A percentile compares a stretch with the other conserved stretches of the same genome.
Conservation (phyloP, 2,888 invertebrate genomes). For the Drosophila siamana region DNA sequence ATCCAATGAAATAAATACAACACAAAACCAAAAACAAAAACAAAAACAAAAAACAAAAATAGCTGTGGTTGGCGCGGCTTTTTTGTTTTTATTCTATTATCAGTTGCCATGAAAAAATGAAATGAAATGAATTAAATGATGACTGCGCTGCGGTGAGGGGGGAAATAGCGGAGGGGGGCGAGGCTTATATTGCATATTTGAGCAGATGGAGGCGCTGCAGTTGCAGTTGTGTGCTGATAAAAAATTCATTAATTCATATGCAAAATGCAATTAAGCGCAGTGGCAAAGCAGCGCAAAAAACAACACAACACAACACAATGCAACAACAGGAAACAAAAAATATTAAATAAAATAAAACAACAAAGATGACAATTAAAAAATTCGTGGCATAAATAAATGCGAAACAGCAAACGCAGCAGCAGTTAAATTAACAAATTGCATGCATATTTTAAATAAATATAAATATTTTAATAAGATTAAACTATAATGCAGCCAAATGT, state of each 20-base stretch:
- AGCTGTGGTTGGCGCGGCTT: conserved; percentile 68
- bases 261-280: conserved; percentile 82
- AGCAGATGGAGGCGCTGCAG: conserved; percentile 36
- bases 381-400: conserved; percentile 68
- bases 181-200: conserved; percentile 55
- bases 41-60: conserved; percentile 44
- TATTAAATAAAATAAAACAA: conserved; percentile 40
- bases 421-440: conserved; percentile 83
- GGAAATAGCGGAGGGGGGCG: not conserved
- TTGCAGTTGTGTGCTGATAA: conserved; percentile 68
- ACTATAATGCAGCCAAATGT: conserved; percentile 80
- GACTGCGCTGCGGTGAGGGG: conserved; percentile 33
- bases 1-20: conserved; percentile 41
- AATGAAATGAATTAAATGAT: conserved; percentile 64
- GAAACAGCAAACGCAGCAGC: conserved; percentile 75
- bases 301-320: conserved; percentile 5
- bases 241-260: conserved; percentile 82
- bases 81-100: conserved; percentile 70
- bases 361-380: conserved; percentile 53
- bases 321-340: conserved; percentile 21
- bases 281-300: conserved; percentile 40
- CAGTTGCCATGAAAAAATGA: conserved; percentile 59
- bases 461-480: conserved; percentile 82
- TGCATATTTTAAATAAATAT: conserved; percentile 81
- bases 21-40: too few species aligned